These are phyloP conservation scores for Hippocampus abdominalis DNA, from an alignment of 2,113 vertebrate species.

Conservation along the genomic window DNA sequence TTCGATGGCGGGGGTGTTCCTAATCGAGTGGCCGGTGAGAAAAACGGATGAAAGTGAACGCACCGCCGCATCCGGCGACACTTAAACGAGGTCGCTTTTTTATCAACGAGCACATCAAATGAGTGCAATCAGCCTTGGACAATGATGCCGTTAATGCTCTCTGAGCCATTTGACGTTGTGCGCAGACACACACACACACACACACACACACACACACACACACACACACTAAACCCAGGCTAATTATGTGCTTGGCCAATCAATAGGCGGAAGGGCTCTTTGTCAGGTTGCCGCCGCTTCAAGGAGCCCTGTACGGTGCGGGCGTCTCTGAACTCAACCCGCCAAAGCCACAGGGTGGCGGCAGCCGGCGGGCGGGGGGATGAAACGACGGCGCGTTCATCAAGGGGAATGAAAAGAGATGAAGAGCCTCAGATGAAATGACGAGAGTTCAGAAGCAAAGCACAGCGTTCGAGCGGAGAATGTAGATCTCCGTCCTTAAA, in stretches of 20 bases:
- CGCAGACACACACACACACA: conserved; percentile 15
- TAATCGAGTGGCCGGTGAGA: background rate
- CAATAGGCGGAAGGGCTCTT: conserved; percentile 30
- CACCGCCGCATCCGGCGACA: background rate
- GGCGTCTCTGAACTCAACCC: conserved; percentile 14
- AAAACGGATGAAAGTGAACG: background rate
- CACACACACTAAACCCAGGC: background rate
- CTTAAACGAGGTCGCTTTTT: background rate
- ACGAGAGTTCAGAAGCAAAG: conserved; percentile 46
- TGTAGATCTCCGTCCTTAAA: too few species aligned
- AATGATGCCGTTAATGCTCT: background rate
- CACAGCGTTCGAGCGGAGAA: background rate
- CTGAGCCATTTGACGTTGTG: conserved; percentile 20
- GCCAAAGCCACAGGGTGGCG: background rate
- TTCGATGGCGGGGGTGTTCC: background rate
- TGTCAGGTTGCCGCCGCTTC: conserved; percentile 25
- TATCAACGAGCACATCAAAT: conserved; percentile 6
- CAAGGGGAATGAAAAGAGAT: conserved; percentile 25
- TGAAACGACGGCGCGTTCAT: conserved; percentile 30
- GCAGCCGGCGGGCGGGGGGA: conserved; percentile 14
- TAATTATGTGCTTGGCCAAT: conserved; percentile 31
- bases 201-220: conserved; percentile 17
- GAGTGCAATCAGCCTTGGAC: background rate
- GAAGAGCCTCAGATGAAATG: conserved; percentile 68
- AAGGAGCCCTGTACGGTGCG: conserved; percentile 12